phyloP scores from a whole-genome alignment of 2,113 vertebrate species.

The Loxodonta africana region DNA sequence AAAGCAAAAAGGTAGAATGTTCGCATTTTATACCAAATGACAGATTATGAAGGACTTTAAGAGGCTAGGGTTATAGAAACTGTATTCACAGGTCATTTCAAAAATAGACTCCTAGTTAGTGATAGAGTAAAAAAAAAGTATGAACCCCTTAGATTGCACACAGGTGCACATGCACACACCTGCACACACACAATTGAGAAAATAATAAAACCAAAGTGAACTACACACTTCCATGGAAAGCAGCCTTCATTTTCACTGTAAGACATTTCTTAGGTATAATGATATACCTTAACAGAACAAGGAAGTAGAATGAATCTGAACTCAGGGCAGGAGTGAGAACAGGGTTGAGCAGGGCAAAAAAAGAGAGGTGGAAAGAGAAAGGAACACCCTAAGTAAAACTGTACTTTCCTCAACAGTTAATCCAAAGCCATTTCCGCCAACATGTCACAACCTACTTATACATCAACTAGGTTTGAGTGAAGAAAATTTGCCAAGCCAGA shows the following conservation, averaged over 20 bases:
- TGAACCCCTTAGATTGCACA: constrained; percentile 46
- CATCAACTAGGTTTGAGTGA: constrained; percentile 76
- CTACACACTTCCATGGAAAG: background rate
- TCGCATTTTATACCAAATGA: background rate
- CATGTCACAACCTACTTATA: constrained; percentile 73
- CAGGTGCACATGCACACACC: background rate
- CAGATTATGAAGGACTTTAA: background rate
- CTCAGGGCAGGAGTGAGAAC: background rate
- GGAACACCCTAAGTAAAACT: background rate
- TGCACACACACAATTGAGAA: background rate
- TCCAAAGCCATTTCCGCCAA: constrained; percentile 74
- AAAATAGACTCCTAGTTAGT: background rate
- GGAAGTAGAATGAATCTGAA: background rate
- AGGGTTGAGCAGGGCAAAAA: background rate
- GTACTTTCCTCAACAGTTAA: constrained; percentile 67
- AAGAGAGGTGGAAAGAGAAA: background rate
- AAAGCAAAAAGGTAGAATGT: background rate
- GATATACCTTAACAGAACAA: background rate
- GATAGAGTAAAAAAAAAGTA: background rate
- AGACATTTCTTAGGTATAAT: background rate
- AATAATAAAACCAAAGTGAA: background rate
- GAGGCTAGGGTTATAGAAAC: background rate
- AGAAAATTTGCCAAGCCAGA: constrained; percentile 82
- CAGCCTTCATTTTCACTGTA: background rate
- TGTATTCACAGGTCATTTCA: background rate